phyloP scores from a whole-genome alignment of 2,113 vertebrate genomes.

The Tachuris rubrigastra region DNA sequence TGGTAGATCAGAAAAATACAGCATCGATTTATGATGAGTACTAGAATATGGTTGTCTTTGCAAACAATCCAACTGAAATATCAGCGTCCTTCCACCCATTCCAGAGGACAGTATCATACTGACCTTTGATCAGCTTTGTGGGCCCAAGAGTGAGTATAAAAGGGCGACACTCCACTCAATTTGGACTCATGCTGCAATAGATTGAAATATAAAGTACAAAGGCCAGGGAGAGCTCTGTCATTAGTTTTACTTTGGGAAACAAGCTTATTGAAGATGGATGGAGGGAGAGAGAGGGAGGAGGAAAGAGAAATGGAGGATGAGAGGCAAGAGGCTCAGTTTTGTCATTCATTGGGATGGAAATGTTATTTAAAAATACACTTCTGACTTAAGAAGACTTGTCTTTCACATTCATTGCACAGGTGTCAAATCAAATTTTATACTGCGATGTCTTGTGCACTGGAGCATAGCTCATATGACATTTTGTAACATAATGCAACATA shows the following conservation, averaged over 20 bases:
- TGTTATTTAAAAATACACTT: conserved; percentile 13
- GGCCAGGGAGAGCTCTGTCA: background rate
- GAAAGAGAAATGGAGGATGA: background rate
- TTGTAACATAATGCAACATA: conserved; percentile 22
- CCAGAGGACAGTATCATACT: background rate
- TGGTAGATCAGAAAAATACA: background rate
- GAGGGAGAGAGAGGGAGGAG: background rate
- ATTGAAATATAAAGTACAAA: background rate
- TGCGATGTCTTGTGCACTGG: conserved; percentile 1
- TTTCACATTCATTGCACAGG: conserved; percentile 59
- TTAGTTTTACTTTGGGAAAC: background rate
- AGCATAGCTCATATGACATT: conserved; percentile 50
- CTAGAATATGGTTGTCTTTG: background rate
- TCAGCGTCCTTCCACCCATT: background rate
- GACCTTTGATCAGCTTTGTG: background rate
- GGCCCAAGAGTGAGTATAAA: background rate
- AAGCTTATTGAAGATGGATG: background rate
- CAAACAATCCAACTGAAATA: background rate
- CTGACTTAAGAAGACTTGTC: conserved; percentile 28
- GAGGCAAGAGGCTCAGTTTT: background rate
- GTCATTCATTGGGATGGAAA: background rate
- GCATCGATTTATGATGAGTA: background rate
- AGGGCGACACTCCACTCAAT: fast-evolving
- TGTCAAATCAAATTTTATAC: conserved; percentile 49
- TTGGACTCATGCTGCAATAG: background rate